A percentile compares a stretch with the other conserved stretches of the same genome.
These are phyloP conservation scores for Tympanoctomys barrerae DNA, from an alignment of 2,797 vertebrate species.

Conservation along the genomic window DNA sequence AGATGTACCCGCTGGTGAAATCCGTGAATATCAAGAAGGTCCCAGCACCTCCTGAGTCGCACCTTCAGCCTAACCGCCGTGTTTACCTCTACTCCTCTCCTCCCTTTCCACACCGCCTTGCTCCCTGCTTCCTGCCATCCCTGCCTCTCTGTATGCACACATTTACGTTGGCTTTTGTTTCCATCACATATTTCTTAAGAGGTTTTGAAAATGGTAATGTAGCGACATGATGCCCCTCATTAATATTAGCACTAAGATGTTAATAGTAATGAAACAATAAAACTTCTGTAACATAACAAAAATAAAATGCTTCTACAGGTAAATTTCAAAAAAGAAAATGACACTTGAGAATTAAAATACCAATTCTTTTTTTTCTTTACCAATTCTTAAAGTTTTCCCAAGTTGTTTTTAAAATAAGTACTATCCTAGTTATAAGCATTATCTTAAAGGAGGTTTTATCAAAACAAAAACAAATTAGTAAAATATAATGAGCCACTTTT, in stretches of 20 bases:
- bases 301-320: background rate
- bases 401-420: background rate
- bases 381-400: background rate
- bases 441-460: constrained; percentile 10
- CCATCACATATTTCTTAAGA: constrained; percentile 8
- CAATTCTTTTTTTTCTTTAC: background rate
- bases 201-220: background rate
- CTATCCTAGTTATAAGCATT: background rate
- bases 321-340: constrained; percentile 12
- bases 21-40: background rate
- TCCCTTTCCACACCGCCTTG: background rate
- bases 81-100: background rate
- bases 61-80: background rate
- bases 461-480: background rate
- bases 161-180: background rate
- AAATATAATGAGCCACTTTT: constrained; percentile 5
- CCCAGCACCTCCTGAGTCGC: background rate
- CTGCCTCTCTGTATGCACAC: background rate
- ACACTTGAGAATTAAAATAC: background rate
- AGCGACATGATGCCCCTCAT: background rate
- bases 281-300: background rate
- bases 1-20: background rate
- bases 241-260: background rate
- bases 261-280: background rate
- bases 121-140: background rate